Evolutionary conservation across 2,113 vertebrate species (phyloP).

Genomic region (Lophura nycthemera): DNA sequence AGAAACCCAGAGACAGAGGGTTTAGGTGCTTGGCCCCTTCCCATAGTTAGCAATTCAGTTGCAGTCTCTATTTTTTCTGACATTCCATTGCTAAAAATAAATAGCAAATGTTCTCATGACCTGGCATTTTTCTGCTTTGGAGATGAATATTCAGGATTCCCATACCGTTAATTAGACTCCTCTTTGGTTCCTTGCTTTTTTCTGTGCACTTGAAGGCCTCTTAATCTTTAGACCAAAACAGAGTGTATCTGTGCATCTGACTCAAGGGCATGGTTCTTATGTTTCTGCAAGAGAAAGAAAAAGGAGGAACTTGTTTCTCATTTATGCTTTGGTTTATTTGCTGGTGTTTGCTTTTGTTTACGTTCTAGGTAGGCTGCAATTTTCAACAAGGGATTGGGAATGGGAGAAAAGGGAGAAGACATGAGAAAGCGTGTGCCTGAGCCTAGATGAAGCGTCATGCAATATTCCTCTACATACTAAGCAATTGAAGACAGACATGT

Average conservation of each 20-base stretch:
- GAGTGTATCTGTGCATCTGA: background rate
- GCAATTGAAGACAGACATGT: background rate
- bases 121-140: background rate
- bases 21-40: background rate
- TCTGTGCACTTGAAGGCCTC: background rate
- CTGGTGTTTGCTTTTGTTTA: constrained; percentile 4
- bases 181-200: background rate
- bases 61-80: background rate
- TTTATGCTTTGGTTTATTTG: background rate
- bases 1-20: background rate
- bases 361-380: background rate
- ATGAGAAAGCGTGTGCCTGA: background rate
- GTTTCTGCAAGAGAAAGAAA: background rate
- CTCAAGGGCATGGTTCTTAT: background rate
- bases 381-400: background rate
- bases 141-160: background rate
- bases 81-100: background rate
- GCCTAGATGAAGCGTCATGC: background rate
- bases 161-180: background rate
- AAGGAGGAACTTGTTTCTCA: background rate
- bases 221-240: background rate
- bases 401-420: background rate
- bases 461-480: background rate
- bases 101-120: background rate
- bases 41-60: background rate